Base-by-base conservation (phyloP, 2,888 invertebrate genomes). In the Drosophila rellima region DNA sequence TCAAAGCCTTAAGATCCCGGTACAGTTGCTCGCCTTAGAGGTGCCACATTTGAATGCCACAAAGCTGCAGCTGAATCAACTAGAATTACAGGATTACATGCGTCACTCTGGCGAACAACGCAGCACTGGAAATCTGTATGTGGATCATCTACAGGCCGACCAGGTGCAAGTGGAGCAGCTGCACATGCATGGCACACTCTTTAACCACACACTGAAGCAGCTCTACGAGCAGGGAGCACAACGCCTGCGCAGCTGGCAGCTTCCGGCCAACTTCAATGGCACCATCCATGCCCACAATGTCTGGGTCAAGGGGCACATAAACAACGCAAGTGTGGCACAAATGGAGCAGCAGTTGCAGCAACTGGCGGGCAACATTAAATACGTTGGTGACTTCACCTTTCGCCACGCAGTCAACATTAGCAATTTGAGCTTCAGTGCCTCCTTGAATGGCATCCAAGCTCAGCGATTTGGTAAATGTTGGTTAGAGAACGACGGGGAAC, bases 1-100 rank as follows among this genome's bases (percentile, higher is more conserved):
- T 78, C 94, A 94, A 87, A 91, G 89, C 6, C 90, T 94, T 15
- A 90, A 61, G 1, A 93, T 93, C 29, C 92, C 92, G 23, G 91
- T 93, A 65, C 85, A 91, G 56, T 80, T 94, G 47, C 87, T 91
- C 7, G 15, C 83, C 73, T 1, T 85, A 72, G 82, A 48, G 81
- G 89, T 92, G 91, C 79, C 76, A 2, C 71, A 70, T n/a, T 3
- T 87, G 11, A 67, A 69, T 6, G 62, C 69, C 13, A 29, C 55
- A 2, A 18, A 64, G 6, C 17, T 90, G 17, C 44, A 51, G 7
- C 33, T 90, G 2, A 72, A 80, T 48, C 65, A 52, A 1, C 17
- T 72, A 2, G 13, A 55, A 2, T 10, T 84, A 4, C 52, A 71
- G 0, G 61, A 74, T 1, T 91, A 83, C 33, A 67, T 91, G n/a